These are phyloP conservation scores for Pseudanteris insignis DNA, from an alignment of 2,888 invertebrate species.

Conservation along the genomic window DNA sequence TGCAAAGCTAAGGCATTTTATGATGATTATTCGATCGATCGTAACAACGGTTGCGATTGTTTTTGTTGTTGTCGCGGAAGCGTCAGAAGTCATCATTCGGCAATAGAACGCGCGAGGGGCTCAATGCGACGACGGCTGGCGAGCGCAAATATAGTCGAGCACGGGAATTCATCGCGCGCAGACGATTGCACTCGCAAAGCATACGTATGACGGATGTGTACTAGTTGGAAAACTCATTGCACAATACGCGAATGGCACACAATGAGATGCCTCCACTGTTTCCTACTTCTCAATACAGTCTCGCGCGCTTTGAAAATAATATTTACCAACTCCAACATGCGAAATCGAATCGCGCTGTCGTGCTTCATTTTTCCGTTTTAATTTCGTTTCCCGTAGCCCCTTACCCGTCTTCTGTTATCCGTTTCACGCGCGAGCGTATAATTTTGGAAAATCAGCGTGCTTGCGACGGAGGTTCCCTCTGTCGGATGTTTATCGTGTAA, in stretches of 20 bases:
- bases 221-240: slow-evolving; percentile 49
- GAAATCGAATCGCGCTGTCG: slow-evolving; percentile 37
- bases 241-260: slow-evolving; percentile 44
- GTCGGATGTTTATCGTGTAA: no score
- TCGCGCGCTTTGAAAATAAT: slow-evolving; percentile 42
- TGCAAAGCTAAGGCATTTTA: no score
- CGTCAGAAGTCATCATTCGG: slow-evolving; percentile 37
- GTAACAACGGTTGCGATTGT: slow-evolving; percentile 21
- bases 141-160: slow-evolving; percentile 18
- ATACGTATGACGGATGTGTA: slow-evolving; percentile 45
- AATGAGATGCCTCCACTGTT: slow-evolving; percentile 45
- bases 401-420: no score
- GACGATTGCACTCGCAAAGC: slow-evolving; percentile 45
- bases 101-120: slow-evolving; percentile 22
- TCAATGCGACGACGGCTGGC: slow-evolving; percentile 34
- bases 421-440: no score
- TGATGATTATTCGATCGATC: no score
- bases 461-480: no score
- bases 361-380: slow-evolving; percentile 33
- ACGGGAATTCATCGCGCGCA: slow-evolving; percentile 40
- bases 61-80: slow-evolving; percentile 29
- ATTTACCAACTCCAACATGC: slow-evolving; percentile 37
- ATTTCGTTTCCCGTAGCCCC: no score
- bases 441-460: no score
- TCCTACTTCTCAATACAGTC: slow-evolving; percentile 40